Percentiles rank a stretch among this genome's conserved stretches.
Conservation (phyloP, 92 coral and sea anemone species). For the Virgularia gustaviana region DNA sequence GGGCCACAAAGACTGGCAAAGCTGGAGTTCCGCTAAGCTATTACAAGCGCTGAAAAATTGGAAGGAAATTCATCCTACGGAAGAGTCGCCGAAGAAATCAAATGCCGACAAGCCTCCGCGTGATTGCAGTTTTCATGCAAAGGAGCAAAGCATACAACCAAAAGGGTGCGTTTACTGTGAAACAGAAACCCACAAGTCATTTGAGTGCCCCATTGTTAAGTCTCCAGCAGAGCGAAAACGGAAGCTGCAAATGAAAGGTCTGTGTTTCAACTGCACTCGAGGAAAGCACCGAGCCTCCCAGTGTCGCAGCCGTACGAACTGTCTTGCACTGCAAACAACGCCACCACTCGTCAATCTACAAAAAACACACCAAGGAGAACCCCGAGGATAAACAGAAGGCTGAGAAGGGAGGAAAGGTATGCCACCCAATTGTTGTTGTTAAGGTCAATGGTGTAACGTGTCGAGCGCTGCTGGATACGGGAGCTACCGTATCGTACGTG, state of each 20-base stretch:
- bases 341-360: slow-evolving; percentile 47
- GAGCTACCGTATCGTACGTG: slow-evolving; percentile 44
- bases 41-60: slow-evolving; percentile 42
- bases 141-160: not conserved
- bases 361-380: not conserved
- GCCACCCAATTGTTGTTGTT: slow-evolving; percentile 45
- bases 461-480: slow-evolving; percentile 19
- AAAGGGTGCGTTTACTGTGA: not conserved
- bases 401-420: slow-evolving; percentile 10
- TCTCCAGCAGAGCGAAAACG: slow-evolving; percentile 29
- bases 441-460: slow-evolving; percentile 47
- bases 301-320: slow-evolving; percentile 33
- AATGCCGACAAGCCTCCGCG: slow-evolving; percentile 5
- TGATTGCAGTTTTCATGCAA: slow-evolving; percentile 31
- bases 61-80: slow-evolving; percentile 50
- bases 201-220: slow-evolving; percentile 12
- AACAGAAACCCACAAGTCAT: slow-evolving; percentile 10
- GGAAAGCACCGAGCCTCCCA: slow-evolving; percentile 26
- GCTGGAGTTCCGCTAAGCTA: slow-evolving; percentile 50
- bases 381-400: not conserved
- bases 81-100: not conserved
- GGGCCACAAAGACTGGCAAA: slow-evolving; percentile 46
- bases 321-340: not conserved
- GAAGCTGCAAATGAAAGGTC: slow-evolving; percentile 30
- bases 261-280: slow-evolving; percentile 49